These are phyloP conservation scores for Thera britannica DNA, from an alignment of 2,888 invertebrate genomes.

Conservation along the genomic window DNA sequence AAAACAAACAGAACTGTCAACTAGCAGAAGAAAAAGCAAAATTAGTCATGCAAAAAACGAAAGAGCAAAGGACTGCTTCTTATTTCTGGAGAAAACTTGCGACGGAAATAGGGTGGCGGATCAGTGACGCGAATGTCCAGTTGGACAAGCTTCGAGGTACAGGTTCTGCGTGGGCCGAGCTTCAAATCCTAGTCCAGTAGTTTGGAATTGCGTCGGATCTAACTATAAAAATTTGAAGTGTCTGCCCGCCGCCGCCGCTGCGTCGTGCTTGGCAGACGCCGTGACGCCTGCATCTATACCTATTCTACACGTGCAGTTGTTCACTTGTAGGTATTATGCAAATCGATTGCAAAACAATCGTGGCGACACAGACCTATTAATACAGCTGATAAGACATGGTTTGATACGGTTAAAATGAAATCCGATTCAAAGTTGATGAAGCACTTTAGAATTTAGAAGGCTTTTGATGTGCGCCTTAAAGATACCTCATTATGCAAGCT, in stretches of 20 bases:
- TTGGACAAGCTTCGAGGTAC: constrained; percentile 2
- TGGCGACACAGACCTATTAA: constrained; percentile 12
- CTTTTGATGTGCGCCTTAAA: no score
- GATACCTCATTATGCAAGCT: no score
- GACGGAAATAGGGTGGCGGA: constrained; percentile 69
- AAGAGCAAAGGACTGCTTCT: constrained; percentile 47
- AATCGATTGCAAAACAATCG: constrained; percentile 27
- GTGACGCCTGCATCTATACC: constrained; percentile 35
- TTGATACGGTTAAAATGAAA: background rate
- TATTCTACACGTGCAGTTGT: constrained; percentile 26
- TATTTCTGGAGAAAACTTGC: constrained; percentile 74
- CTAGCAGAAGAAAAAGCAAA: constrained; percentile 2
- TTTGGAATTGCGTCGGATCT: constrained; percentile 14
- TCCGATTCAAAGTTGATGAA: background rate
- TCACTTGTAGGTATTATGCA: constrained; percentile 2
- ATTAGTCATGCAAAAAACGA: constrained; percentile 37
- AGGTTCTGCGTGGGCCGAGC: constrained; percentile 27
- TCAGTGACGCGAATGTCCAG: constrained; percentile 64
- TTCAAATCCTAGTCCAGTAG: constrained; percentile 15
- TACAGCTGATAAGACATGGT: constrained; percentile 16
- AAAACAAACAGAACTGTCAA: constrained; percentile 8
- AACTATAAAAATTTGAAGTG: constrained; percentile 36
- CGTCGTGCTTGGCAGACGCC: constrained; percentile 36
- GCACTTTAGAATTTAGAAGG: background rate
- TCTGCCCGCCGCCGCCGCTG: constrained; percentile 24